These are phyloP conservation scores for Muscicapa comitata DNA, from an alignment of 2,797 vertebrate genomes.

Conservation along the genomic window DNA sequence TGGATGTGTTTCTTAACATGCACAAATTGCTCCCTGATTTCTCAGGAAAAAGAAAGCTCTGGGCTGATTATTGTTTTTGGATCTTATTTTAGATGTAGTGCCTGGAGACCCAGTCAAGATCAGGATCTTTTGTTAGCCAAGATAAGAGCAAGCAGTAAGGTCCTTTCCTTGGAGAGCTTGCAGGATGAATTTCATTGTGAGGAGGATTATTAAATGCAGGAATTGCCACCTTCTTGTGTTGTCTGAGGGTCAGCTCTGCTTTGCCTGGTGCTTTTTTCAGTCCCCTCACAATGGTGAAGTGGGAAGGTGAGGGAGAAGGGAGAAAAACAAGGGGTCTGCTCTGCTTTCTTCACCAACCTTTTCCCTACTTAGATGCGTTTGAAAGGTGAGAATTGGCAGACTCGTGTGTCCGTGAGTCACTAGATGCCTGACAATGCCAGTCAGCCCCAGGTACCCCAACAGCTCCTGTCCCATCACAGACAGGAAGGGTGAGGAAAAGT, in stretches of 20 bases:
- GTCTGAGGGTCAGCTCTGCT: not conserved
- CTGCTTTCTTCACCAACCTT: not conserved
- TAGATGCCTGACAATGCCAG: not conserved
- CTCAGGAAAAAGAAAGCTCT: not conserved
- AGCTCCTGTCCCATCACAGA: not conserved
- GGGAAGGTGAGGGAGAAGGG: not conserved
- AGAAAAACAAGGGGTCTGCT: not conserved
- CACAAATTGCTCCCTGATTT: slow-evolving; percentile 30
- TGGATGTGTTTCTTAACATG: not conserved
- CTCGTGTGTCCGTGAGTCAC: not conserved
- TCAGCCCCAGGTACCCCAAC: not conserved
- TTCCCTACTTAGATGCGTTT: not conserved
- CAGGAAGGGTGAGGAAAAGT: not conserved
- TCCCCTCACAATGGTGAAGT: fast-evolving
- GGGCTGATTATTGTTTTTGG: not conserved
- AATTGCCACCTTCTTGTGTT: not conserved
- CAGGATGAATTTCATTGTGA: not conserved
- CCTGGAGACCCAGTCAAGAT: not conserved
- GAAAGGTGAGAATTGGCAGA: not conserved
- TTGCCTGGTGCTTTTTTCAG: not conserved
- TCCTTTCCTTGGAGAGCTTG: not conserved
- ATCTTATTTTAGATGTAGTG: not conserved
- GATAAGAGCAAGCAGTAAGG: not conserved
- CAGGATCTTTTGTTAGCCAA: not conserved
- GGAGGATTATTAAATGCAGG: not conserved